phyloP scores from a whole-genome alignment of 2,797 vertebrate species.

The Remorina albescens region DNA sequence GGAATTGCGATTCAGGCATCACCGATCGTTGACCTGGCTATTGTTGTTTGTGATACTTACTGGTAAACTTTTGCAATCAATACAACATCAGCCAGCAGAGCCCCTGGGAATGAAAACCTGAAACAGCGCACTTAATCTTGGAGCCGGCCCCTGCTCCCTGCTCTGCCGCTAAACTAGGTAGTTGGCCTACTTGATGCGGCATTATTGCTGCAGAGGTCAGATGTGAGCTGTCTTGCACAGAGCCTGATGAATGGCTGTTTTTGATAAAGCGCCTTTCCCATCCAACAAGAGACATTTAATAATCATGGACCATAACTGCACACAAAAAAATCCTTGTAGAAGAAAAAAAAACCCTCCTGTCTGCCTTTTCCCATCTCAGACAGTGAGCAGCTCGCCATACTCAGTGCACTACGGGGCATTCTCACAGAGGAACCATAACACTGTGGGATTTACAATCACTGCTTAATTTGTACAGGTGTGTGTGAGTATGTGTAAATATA shows the following conservation, averaged over 20 bases:
- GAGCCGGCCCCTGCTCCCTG: slow-evolving; percentile 93
- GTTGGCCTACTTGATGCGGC: slow-evolving; percentile 98
- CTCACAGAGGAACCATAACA: slow-evolving; percentile 35
- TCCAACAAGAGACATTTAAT: slow-evolving; percentile 95
- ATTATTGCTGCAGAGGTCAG: slow-evolving; percentile 98
- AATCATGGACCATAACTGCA: slow-evolving; percentile 93
- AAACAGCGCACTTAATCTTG: slow-evolving; percentile 97
- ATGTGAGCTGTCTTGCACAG: slow-evolving; percentile 90
- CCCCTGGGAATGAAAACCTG: slow-evolving; percentile 96
- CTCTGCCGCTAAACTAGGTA: slow-evolving; percentile 95
- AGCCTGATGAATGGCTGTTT: slow-evolving; percentile 94
- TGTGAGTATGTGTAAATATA: too few relatives aligned
- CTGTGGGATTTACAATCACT: slow-evolving; percentile 33
- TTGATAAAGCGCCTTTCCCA: slow-evolving; percentile 91
- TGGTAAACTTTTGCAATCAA: slow-evolving; percentile 98
- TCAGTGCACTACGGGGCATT: slow-evolving; percentile 60
- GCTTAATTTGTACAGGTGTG: slow-evolving; percentile 17
- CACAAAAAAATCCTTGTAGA: slow-evolving; percentile 88
- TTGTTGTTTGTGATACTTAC: slow-evolving; percentile 99
- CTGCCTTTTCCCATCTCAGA: slow-evolving; percentile 71
- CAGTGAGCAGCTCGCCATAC: slow-evolving; percentile 68
- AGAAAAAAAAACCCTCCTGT: slow-evolving; percentile 75
- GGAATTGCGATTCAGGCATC: slow-evolving; percentile 92
- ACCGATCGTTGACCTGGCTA: slow-evolving; percentile 95
- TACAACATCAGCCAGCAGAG: slow-evolving; percentile 92